phyloP scores from a whole-genome alignment of 2,888 invertebrate genomes.

The Drosophila mimica region DNA sequence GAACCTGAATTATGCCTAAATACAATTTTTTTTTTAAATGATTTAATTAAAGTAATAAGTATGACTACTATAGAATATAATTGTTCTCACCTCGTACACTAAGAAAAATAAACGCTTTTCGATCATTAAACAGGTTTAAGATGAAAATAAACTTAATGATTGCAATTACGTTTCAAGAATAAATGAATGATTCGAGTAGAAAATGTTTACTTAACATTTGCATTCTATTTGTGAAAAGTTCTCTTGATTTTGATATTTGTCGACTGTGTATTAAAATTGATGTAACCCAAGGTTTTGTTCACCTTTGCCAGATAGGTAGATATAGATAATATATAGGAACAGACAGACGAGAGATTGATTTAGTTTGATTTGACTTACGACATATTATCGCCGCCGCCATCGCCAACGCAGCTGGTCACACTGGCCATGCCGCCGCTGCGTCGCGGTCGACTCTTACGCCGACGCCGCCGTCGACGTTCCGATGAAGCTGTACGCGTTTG shows the following conservation, averaged over 20 bases:
- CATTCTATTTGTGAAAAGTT: background rate
- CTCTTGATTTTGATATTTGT: background rate
- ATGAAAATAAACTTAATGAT: background rate
- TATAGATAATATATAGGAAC: too few relatives aligned
- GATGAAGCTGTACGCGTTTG: constrained; percentile 84
- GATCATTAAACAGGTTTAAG: background rate
- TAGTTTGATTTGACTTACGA: constrained; percentile 72
- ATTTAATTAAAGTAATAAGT: background rate
- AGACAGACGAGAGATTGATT: background rate
- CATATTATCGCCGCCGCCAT: constrained; percentile 82
- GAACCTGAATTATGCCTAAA: background rate
- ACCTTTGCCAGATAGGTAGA: background rate
- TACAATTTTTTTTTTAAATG: background rate
- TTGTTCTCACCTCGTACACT: background rate
- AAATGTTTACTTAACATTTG: background rate
- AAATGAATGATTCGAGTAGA: background rate
- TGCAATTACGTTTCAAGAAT: too few relatives aligned
- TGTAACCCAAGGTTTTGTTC: background rate
- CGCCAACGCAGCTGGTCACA: constrained; percentile 81
- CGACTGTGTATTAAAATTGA: background rate
- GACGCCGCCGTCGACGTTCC: constrained; percentile 82
- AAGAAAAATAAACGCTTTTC: background rate
- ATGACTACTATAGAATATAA: background rate
- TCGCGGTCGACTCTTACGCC: constrained; percentile 84
- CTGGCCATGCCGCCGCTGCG: constrained; percentile 80